Evolutionary conservation across 2,797 vertebrate species (phyloP).

Genomic region (Pseudomugil gertrudae): DNA sequence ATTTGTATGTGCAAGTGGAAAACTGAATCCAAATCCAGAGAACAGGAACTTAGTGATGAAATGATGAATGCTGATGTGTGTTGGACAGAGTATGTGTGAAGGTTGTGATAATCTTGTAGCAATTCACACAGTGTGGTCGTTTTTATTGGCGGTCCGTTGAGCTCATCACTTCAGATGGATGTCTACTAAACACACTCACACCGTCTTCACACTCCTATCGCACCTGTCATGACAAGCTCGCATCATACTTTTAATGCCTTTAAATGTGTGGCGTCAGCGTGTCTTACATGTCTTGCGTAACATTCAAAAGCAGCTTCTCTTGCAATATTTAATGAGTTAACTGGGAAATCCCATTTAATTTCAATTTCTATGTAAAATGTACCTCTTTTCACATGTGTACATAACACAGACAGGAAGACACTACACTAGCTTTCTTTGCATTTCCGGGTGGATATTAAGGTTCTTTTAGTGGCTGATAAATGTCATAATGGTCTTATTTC

Average conservation of each 20-base stretch:
- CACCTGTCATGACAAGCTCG: slow-evolving; percentile 46
- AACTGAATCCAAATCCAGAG: slow-evolving; percentile 22
- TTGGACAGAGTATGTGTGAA: background rate
- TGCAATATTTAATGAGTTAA: background rate
- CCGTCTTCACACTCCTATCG: slow-evolving; percentile 21
- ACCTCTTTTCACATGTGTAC: background rate
- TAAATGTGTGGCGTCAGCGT: slow-evolving; percentile 46
- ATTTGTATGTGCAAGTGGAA: slow-evolving; percentile 22
- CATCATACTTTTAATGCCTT: slow-evolving; percentile 47
- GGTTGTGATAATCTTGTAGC: slow-evolving; percentile 42
- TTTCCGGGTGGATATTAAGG: no score
- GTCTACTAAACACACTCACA: slow-evolving; percentile 24
- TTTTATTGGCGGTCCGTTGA: slow-evolving; percentile 46
- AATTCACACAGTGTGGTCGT: slow-evolving; percentile 39
- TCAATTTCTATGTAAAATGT: background rate
- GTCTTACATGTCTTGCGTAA: background rate
- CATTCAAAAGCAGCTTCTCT: slow-evolving; percentile 14
- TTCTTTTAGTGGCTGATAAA: no score
- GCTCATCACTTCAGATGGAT: slow-evolving; percentile 45
- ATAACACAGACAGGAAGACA: no score
- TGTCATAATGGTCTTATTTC: no score
- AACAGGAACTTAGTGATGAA: slow-evolving; percentile 1
- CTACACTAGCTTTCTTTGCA: no score
- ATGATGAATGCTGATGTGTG: slow-evolving; percentile 1
- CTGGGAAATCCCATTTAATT: background rate